Conservation (phyloP, 1,140 invertebrate species). For the Pomacea maculata region DNA sequence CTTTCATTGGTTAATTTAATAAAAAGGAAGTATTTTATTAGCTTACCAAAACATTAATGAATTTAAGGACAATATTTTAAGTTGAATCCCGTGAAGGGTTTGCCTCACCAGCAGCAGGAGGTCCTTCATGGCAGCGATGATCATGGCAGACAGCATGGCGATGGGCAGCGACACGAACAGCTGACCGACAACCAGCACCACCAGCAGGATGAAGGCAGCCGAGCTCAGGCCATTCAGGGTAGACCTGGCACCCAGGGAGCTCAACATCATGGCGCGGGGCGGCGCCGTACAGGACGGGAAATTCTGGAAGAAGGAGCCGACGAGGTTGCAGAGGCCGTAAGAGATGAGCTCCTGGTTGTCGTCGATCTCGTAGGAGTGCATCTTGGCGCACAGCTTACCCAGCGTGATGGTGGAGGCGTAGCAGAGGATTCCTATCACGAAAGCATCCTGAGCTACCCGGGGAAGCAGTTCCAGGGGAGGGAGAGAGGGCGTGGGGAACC, state of each 20-base stretch:
- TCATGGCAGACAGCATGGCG: constrained; percentile 59
- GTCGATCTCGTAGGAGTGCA: constrained; percentile 61
- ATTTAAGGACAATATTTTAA: too few species aligned
- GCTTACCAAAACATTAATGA: background rate
- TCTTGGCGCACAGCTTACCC: constrained; percentile 61
- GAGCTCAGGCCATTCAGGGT: constrained; percentile 59
- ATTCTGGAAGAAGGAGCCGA: constrained; percentile 20
- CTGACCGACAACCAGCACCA: constrained; percentile 64
- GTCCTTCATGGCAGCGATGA: constrained; percentile 56
- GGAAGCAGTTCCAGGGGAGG: constrained; percentile 13
- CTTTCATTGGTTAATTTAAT: background rate
- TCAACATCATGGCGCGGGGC: constrained; percentile 76
- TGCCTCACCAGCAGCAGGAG: constrained; percentile 72
- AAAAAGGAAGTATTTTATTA: background rate
- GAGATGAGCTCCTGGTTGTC: constrained; percentile 68
- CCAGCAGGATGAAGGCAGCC: constrained; percentile 63
- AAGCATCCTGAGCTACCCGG: background rate
- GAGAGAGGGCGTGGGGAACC: constrained; percentile 13
- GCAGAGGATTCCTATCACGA: constrained; percentile 22
- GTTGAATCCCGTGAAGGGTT: too few species aligned
- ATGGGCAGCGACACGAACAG: constrained; percentile 61
- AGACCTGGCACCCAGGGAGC: constrained; percentile 38
- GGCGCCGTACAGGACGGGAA: constrained; percentile 79
- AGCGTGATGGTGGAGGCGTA: constrained; percentile 30
- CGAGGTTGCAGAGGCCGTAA: constrained; percentile 63